Base-by-base conservation (phyloP, 2,113 vertebrate species). In the Hemiprocne comata region DNA sequence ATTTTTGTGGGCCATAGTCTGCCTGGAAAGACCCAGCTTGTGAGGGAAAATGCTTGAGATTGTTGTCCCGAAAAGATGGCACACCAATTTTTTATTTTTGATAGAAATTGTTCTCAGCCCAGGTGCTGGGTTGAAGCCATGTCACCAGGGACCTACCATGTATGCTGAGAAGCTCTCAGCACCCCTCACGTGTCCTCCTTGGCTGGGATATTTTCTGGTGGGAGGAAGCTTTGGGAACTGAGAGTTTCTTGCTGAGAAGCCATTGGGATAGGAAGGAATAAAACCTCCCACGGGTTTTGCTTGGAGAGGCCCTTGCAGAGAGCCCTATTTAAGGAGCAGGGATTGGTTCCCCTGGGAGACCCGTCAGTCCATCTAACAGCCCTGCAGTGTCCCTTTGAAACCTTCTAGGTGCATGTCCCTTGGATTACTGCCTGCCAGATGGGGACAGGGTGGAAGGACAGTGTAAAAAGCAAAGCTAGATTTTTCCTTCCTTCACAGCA, bases 351-450 rank as follows among this genome's bases (percentile, higher is more conserved):
- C 16, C 54, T 58, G 55, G 26, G 29, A 83, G 33, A 86, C 9
- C 16, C 11, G 0, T 31, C 1, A 1, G 6, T 69, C 29, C 23
- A 46, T n/a, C 33, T 1, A 1, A 25, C 13, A 57, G 64, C 24
- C 33, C 14, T 51, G n/a, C 5, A 17, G 7, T 25, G 3, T 62
- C 42, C 60, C 36, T 84, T 28, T 17, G 34, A 85, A 85, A 70
- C 5, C 34, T 84, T 58, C 28, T 29, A 16, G 14, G 20, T 55
- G 5, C 0, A 0, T 34, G 18, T 61, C 58, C 42, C 2, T 0
- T 64, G 46, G 24, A 38, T 74, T 29, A 26, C 5, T 67, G 23
- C 13, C 19, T 74, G 73, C 13, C 10, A 23, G 33, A 38, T 55
- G 60, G 38, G 33, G 24, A 23, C 20, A 55, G 33, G 23, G 16